phyloP scores from a whole-genome alignment of 2,113 vertebrate genomes.

The Paedocypris sp. region DNA sequence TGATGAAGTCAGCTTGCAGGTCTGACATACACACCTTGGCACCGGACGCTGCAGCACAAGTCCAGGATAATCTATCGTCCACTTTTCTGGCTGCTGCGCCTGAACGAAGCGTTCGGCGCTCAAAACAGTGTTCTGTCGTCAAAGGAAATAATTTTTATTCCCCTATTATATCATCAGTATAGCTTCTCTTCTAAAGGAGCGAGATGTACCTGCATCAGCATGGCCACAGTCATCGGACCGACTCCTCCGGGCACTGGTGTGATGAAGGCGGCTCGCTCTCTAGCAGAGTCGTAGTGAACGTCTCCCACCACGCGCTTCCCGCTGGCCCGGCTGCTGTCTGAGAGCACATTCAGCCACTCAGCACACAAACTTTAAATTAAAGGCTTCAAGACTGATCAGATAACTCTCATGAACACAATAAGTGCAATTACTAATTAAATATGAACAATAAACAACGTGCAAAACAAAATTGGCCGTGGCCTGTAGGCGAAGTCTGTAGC shows the following conservation, averaged over 20 bases:
- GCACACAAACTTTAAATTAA: too few species aligned
- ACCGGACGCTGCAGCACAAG: slow-evolving; percentile 74
- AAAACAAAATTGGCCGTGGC: too few species aligned
- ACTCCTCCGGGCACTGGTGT: slow-evolving; percentile 95
- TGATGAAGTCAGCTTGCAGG: too few species aligned
- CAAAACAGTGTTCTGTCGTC: slow-evolving; percentile 81
- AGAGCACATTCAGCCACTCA: slow-evolving; percentile 27
- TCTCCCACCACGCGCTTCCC: slow-evolving; percentile 88
- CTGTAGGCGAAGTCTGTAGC: too few species aligned
- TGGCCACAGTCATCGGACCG: slow-evolving; percentile 96
- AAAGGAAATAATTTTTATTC: not conserved
- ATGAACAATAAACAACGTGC: too few species aligned
- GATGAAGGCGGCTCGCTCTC: slow-evolving; percentile 80
- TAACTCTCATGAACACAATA: too few species aligned
- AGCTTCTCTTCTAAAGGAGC: not conserved
- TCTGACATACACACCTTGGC: too few species aligned
- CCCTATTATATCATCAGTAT: not conserved
- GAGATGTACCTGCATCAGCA: slow-evolving; percentile 85
- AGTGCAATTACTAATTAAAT: too few species aligned
- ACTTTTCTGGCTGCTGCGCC: slow-evolving; percentile 71
- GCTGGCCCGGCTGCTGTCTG: slow-evolving; percentile 76
- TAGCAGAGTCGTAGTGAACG: slow-evolving; percentile 74
- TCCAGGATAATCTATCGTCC: slow-evolving; percentile 73
- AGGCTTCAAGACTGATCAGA: too few species aligned
- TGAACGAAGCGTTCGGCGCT: slow-evolving; percentile 79